These are phyloP conservation scores for Microcebus jonahi DNA, from an alignment of 2,113 vertebrate genomes.

Conservation along the genomic window DNA sequence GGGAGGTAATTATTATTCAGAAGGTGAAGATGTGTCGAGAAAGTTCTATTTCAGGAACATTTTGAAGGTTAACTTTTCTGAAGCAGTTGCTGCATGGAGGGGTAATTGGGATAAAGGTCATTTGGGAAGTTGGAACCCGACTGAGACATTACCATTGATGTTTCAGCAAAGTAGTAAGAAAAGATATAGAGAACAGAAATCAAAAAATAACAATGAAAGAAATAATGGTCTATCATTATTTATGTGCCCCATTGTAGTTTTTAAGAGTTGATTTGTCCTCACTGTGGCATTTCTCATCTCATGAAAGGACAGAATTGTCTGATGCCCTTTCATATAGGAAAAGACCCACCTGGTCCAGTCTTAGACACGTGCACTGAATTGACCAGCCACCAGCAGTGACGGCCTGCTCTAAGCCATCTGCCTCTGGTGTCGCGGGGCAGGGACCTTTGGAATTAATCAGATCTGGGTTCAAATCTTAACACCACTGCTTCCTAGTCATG, in stretches of 20 bases:
- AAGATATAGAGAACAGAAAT: conserved; percentile 10
- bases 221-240: not conserved
- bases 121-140: conserved; percentile 42
- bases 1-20: not conserved
- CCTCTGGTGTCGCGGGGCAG: not conserved
- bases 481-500: not conserved
- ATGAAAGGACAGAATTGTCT: not conserved
- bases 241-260: not conserved
- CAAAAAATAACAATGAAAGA: conserved; percentile 20
- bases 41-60: conserved; percentile 38
- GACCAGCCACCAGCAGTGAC: not conserved
- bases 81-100: conserved; percentile 54
- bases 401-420: not conserved
- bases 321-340: not conserved
- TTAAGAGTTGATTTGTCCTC: not conserved
- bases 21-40: not conserved
- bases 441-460: conserved; percentile 11
- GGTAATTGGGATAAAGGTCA: conserved; percentile 59
- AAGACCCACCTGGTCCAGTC: not conserved
- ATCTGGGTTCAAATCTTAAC: conserved; percentile 14
- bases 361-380: not conserved
- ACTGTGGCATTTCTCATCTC: conserved; percentile 22
- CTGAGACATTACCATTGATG: conserved; percentile 47
- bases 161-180: conserved; percentile 24
- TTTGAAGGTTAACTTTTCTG: conserved; percentile 69